phyloP scores from a whole-genome alignment of 2,113 vertebrate species.

The Dipodomys ordii region DNA sequence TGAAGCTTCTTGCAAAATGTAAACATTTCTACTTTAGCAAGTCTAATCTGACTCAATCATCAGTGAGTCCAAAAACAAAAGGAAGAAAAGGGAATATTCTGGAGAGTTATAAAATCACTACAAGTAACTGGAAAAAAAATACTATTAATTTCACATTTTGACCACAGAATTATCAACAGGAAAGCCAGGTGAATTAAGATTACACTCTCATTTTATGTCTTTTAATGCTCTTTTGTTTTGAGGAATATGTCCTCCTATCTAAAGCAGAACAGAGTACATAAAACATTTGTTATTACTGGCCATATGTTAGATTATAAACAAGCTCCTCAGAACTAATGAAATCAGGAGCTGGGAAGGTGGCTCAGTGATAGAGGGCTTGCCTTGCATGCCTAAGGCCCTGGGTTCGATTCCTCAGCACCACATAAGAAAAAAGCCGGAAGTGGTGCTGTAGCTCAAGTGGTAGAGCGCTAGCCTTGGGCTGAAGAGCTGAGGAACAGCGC shows the following conservation, averaged over 20 bases:
- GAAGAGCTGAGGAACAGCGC: no score
- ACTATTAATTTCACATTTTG: slow-evolving; percentile 57
- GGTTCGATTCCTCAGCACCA: no score
- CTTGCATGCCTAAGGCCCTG: no score
- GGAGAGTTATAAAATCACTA: slow-evolving; percentile 55
- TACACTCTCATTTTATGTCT: slow-evolving; percentile 52
- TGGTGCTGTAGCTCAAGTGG: no score
- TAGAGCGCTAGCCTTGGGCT: no score
- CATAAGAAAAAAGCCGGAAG: no score
- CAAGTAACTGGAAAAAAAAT: slow-evolving; percentile 19
- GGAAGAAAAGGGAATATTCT: not conserved
- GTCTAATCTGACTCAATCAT: slow-evolving; percentile 67
- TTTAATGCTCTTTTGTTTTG: slow-evolving; percentile 37
- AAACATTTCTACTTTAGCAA: slow-evolving; percentile 68
- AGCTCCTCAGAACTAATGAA: not conserved
- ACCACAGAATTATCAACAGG: slow-evolving; percentile 43
- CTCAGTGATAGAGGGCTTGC: no score
- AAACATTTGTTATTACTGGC: not conserved
- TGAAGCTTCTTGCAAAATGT: slow-evolving; percentile 43
- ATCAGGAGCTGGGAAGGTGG: not conserved
- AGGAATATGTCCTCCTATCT: slow-evolving; percentile 15
- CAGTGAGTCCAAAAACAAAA: not conserved
- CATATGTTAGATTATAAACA: not conserved
- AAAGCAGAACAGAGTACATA: not conserved
- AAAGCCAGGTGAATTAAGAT: slow-evolving; percentile 63